Evolutionary conservation across 1,140 invertebrate genomes (phyloP), one percentile per base, ranked within the genome.

Genomic region (Branchinecta lindahli): DNA sequence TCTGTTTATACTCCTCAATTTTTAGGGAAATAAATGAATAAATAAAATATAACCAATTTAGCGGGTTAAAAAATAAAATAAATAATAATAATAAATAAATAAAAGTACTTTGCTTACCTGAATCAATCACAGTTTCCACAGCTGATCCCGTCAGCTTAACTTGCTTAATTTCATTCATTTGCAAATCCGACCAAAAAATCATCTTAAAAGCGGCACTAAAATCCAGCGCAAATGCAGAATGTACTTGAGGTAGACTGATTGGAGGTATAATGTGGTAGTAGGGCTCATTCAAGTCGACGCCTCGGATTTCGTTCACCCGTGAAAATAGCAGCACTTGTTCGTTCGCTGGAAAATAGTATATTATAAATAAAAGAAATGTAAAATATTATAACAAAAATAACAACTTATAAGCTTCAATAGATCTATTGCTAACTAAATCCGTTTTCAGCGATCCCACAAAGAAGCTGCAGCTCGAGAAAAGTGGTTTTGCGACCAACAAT

Each of bases 201-300:
- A 83, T 83, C 46, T 84, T 84, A 46, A 81, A 82, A 69, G 79
- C 81, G 6, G 86, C 83, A 21, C 85, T 80, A 76, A 85, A 90
- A 76, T 91, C 87, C 66, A 93, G 78, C 72, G 85, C 82, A 33
- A 83, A 80, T 8, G 88, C 87, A 66, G 82, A 79, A 21, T 87
- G 80, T 44, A 86, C 81, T 75, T 77, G 73, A 68, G 73, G 77
- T 33, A 72, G 74, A 71, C 75, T 76, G n/a, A 75, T 73, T 85
- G 81, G 20, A 87, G 90, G 88, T 72, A 91, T 88, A 44, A 88
- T 86, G 75, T 89, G 86, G 77, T 87, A 87, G 76, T 85, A 84
- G 0, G 88, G 85, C 76, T 86, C 83, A 65, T 84, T 81, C 45
- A 92, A 77, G 77, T 92, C 88, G 46, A 94, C 87, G 12, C 91